Evolutionary conservation across 2,888 invertebrate genomes (phyloP).

Genomic region (Orchesella flavescens): DNA sequence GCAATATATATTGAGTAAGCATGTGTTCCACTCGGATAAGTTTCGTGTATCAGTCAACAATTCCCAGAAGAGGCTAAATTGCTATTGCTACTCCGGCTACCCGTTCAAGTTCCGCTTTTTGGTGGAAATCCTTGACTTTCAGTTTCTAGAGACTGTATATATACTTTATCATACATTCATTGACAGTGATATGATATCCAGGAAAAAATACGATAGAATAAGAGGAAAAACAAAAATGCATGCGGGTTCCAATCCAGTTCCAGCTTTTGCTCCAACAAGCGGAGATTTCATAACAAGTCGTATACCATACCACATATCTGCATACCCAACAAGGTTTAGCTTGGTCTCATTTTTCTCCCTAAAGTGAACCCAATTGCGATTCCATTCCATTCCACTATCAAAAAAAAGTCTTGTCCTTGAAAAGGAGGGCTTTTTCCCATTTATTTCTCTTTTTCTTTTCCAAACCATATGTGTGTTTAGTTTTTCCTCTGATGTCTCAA

Average conservation of each 20-base stretch:
- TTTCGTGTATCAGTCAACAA: slow-evolving; percentile 49
- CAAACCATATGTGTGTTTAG: not conserved
- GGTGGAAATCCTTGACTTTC: slow-evolving; percentile 41
- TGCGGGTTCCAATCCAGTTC: too few relatives aligned
- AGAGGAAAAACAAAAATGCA: too few relatives aligned
- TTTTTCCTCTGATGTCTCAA: not conserved
- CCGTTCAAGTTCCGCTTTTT: not conserved
- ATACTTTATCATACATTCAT: not conserved
- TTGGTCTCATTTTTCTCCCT: not conserved
- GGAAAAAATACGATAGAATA: too few relatives aligned
- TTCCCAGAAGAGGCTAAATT: slow-evolving; percentile 34
- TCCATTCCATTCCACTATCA: not conserved
- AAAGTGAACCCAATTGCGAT: not conserved
- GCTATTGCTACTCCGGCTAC: not conserved
- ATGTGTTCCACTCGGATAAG: slow-evolving; percentile 36
- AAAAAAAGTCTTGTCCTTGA: slow-evolving; percentile 49
- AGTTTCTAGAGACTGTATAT: not conserved
- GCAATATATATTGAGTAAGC: slow-evolving; percentile 38
- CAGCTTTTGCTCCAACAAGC: too few relatives aligned
- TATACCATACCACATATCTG: not conserved
- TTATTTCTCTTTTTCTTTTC: not conserved
- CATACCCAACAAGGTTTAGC: not conserved
- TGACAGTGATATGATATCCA: not conserved
- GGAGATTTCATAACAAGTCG: too few relatives aligned
- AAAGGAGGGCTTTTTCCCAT: slow-evolving; percentile 45